These are phyloP conservation scores for Bombylius major DNA, from an alignment of 2,888 invertebrate species.

Conservation along the genomic window DNA sequence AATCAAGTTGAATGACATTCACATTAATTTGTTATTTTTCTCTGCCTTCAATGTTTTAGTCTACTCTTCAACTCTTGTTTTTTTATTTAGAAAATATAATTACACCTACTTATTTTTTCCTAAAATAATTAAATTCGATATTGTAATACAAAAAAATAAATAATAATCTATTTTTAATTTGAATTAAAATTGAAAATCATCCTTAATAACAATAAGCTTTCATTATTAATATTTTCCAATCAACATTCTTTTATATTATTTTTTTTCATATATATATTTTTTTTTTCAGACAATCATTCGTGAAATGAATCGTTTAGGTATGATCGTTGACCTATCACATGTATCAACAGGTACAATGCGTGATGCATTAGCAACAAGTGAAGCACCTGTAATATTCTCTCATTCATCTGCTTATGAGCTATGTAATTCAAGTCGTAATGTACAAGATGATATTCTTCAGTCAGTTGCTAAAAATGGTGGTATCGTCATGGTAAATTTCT, in stretches of 20 bases:
- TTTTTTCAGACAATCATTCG: conserved; percentile 56
- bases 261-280: not conserved
- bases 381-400: conserved; percentile 76
- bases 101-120: too few relatives aligned
- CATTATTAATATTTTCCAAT: not conserved
- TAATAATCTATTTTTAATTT: too few relatives aligned
- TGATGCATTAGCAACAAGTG: conserved; percentile 60
- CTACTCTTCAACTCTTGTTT: too few relatives aligned
- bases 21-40: too few relatives aligned
- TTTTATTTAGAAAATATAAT: too few relatives aligned
- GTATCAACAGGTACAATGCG: conserved; percentile 70
- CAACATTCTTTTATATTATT: not conserved
- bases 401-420: conserved; percentile 71
- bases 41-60: too few relatives aligned
- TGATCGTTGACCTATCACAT: conserved; percentile 76
- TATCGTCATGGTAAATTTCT: conserved; percentile 79
- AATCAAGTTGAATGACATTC: too few relatives aligned
- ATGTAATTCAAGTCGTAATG: conserved; percentile 70
- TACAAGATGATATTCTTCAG: conserved; percentile 61
- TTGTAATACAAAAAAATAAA: too few relatives aligned
- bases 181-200: too few relatives aligned
- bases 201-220: too few relatives aligned
- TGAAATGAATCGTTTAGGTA: conserved; percentile 82
- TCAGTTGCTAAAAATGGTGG: conserved; percentile 65
- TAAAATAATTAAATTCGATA: too few relatives aligned